Conservation (phyloP, 2,888 invertebrate genomes). For the Stramonita haemastoma region DNA sequence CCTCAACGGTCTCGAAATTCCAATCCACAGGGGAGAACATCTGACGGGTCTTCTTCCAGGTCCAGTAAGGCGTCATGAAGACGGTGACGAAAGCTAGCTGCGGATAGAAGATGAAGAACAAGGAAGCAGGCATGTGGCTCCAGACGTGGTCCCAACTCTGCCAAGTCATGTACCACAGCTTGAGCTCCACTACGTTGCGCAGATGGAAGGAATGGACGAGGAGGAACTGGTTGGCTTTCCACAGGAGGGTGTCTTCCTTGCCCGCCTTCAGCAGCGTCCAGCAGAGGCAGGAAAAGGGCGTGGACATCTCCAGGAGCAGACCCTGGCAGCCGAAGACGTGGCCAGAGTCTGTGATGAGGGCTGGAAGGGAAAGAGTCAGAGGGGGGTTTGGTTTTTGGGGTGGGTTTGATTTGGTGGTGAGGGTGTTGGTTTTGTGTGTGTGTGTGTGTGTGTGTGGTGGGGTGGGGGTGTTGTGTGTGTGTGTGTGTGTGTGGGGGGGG, state of each 20-base stretch:
- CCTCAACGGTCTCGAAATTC: constrained; percentile 61
- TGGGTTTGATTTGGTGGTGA: no score
- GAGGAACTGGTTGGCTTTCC: constrained; percentile 71
- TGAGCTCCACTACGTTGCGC: constrained; percentile 68
- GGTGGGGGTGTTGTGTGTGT: no score
- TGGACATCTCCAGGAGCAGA: constrained; percentile 71
- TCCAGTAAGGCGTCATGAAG: constrained; percentile 74
- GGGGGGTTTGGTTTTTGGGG: no score
- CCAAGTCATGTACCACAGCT: constrained; percentile 62
- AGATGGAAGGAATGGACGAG: constrained; percentile 72
- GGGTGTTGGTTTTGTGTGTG: neutral
- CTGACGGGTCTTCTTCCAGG: constrained; percentile 71
- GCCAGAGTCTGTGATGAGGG: neutral
- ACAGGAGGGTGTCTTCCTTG: constrained; percentile 60
- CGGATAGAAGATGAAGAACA: constrained; percentile 61
- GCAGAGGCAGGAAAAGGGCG: constrained; percentile 71
- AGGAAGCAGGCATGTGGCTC: constrained; percentile 60
- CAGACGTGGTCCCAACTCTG: constrained; percentile 64
- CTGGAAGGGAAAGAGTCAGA: no score
- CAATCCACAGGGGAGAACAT: constrained; percentile 69
- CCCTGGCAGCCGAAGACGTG: constrained; percentile 65
- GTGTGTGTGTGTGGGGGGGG: no score
- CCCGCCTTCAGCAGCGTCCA: constrained; percentile 71
- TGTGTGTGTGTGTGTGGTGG: no score
- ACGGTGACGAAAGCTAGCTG: constrained; percentile 65